A percentile compares a stretch with the other conserved stretches of the same genome.
These are phyloP conservation scores for Anniella stebbinsi DNA, from an alignment of 2,797 vertebrate species.

Conservation along the genomic window DNA sequence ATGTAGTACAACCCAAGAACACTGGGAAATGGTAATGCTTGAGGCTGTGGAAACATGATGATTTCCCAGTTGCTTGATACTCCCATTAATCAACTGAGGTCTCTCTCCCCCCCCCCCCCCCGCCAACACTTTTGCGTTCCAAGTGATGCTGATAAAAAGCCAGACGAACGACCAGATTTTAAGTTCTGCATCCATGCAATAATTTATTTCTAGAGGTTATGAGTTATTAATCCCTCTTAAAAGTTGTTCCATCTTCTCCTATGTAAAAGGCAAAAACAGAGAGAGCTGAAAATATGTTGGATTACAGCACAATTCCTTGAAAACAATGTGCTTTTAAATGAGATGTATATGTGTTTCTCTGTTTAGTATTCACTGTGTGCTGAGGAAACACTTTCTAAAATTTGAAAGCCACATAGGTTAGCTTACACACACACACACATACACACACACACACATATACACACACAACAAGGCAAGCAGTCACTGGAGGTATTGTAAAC, in stretches of 20 bases:
- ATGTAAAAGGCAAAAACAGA: slow-evolving; percentile 49
- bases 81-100: slow-evolving; percentile 21
- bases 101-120: too few relatives aligned
- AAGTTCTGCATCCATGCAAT: slow-evolving; percentile 36
- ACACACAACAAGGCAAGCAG: slow-evolving; percentile 46
- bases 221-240: slow-evolving; percentile 64
- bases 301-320: slow-evolving; percentile 63
- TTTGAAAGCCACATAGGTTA: slow-evolving; percentile 71
- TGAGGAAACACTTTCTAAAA: slow-evolving; percentile 66
- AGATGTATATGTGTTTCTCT: slow-evolving; percentile 72
- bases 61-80: slow-evolving; percentile 32
- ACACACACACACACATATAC: slow-evolving; percentile 48
- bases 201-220: slow-evolving; percentile 55
- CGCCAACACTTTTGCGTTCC: slow-evolving; percentile 36
- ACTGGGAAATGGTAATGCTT: slow-evolving; percentile 21
- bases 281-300: slow-evolving; percentile 54
- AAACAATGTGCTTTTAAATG: slow-evolving; percentile 76
- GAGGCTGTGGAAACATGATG: slow-evolving; percentile 24
- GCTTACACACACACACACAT: slow-evolving; percentile 31
- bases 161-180: neutral
- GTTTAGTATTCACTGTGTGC: slow-evolving; percentile 62
- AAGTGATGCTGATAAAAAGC: slow-evolving; percentile 6
- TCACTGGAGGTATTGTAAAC: slow-evolving; percentile 66
- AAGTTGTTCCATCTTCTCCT: slow-evolving; percentile 58
- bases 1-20: slow-evolving; percentile 7